phyloP scores from a whole-genome alignment of 2,113 vertebrate species.

The Panurus biarmicus region DNA sequence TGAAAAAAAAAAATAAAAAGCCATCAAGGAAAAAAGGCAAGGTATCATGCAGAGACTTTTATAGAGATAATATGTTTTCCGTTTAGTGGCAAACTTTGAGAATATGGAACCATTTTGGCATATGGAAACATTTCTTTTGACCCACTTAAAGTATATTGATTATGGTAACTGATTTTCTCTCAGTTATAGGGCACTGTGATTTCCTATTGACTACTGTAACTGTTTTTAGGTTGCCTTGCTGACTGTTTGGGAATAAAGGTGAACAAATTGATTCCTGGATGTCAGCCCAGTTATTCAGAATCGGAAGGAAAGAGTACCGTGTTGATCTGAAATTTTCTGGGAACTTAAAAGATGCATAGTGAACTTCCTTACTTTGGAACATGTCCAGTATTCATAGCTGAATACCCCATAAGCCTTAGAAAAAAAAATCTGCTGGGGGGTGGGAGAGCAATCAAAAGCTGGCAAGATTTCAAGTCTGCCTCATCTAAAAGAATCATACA shows the following conservation, averaged over 20 bases:
- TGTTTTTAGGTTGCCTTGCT: slow-evolving; percentile 54
- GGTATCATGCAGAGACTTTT: neutral
- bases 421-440: neutral
- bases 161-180: slow-evolving; percentile 69
- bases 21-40: neutral
- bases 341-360: slow-evolving; percentile 6
- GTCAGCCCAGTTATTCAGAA: neutral
- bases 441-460: slow-evolving; percentile 26
- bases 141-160: slow-evolving; percentile 66
- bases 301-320: neutral
- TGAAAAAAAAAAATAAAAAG: neutral
- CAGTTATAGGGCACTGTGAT: slow-evolving; percentile 44
- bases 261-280: slow-evolving; percentile 22
- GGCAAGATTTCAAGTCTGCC: slow-evolving; percentile 22
- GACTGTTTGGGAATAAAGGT: slow-evolving; percentile 11
- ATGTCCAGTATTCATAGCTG: neutral
- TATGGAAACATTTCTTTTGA: slow-evolving; percentile 68
- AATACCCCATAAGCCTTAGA: neutral
- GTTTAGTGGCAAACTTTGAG: slow-evolving; percentile 47
- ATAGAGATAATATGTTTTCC: slow-evolving; percentile 61
- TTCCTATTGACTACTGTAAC: slow-evolving; percentile 65
- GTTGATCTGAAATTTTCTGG: slow-evolving; percentile 37
- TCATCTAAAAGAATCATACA: slow-evolving; percentile 9
- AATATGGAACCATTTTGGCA: slow-evolving; percentile 69
- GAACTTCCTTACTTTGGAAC: slow-evolving; percentile 9